Evolutionary conservation across 2,113 vertebrate species (phyloP), one percentile per base, ranked within the genome.

Genomic region (Rhabdomys dilectus): DNA sequence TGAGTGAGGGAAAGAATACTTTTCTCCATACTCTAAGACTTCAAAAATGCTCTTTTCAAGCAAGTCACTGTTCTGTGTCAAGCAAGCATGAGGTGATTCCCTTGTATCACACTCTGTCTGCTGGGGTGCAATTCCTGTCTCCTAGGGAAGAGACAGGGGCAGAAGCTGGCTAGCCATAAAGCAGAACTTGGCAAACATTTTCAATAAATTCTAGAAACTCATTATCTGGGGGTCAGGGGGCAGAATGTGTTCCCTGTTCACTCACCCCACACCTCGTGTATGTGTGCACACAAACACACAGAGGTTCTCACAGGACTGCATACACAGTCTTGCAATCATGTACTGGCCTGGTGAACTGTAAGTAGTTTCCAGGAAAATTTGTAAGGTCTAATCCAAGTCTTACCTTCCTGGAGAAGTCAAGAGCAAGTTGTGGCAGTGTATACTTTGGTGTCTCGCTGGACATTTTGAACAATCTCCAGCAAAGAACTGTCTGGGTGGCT

Each of bases 381-480:
- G 13, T 60, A 91, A 90, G 72, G 6, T 3, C 26, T 7, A 53
- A 4, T 76, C 34, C 7, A 22, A 21, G 26, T 51, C 64, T 92
- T 21, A 29, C 19, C 22, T 53, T 60, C 24, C 1, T 0, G 26
- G 4, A 36, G 53, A 42, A 85, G 36, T 9, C 34, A 66, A 56
- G 48, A 29, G 10, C 56, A 29, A 1, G 16, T 2, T 5, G 3
- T 9, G 0, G n/a, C 29, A 6, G 22, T 13, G 5, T 2, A 56
- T 29, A 39, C 22, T 76, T 60, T n/a, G 7, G 15, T 15, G 51
- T 91, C 78, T 36, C 15, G n/a, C 22, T 53, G 9, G 7, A 24
- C 29, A 2, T 92, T 92, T 17, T 8, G 1, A 39, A 48, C 22
- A 22, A 39, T 29, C 42, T 31, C 24, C 76, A n/a, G 21, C 7